Percentiles rank a stretch among this genome's conserved stretches.
Conservation (phyloP, 2,888 invertebrate genomes). For the Miltochrista miniata region DNA sequence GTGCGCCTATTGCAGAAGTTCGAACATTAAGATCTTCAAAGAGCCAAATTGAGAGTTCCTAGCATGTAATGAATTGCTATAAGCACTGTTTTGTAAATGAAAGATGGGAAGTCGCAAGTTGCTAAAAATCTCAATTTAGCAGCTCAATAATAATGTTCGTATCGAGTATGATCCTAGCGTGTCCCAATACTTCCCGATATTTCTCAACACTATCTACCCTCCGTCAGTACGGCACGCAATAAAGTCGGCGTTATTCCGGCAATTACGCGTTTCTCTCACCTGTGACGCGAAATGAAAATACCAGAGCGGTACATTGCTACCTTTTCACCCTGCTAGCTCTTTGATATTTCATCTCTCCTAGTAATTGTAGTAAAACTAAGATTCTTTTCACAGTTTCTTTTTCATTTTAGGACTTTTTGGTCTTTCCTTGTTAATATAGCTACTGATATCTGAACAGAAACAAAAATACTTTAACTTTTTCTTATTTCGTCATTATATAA, state of each 20-base stretch:
- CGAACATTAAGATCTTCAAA: too few relatives aligned
- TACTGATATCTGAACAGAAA: too few relatives aligned
- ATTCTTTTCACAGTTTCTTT: neutral
- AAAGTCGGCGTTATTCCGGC: constrained; percentile 52
- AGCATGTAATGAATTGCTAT: too few relatives aligned
- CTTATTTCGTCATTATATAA: too few relatives aligned
- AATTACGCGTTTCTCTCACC: constrained; percentile 60
- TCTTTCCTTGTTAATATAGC: too few relatives aligned
- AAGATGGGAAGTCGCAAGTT: too few relatives aligned
- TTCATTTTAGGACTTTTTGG: too few relatives aligned
- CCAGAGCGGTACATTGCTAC: constrained; percentile 38
- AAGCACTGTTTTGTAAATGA: too few relatives aligned
- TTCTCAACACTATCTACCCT: constrained; percentile 27
- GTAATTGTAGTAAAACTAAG: constrained; percentile 18
- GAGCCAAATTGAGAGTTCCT: too few relatives aligned
- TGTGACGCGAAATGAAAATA: constrained; percentile 65
- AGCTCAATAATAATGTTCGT: neutral
- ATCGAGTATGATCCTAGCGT: constrained; percentile 15
- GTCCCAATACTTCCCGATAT: constrained; percentile 23
- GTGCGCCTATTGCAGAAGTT: too few relatives aligned
- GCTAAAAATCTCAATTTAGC: neutral
- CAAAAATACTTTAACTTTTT: too few relatives aligned
- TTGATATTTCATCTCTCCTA: constrained; percentile 32
- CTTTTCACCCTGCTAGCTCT: constrained; percentile 20
- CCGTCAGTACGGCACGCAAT: constrained; percentile 51